Conservation (phyloP, 2,888 invertebrate species). For the Dicranocentrus wangi region DNA sequence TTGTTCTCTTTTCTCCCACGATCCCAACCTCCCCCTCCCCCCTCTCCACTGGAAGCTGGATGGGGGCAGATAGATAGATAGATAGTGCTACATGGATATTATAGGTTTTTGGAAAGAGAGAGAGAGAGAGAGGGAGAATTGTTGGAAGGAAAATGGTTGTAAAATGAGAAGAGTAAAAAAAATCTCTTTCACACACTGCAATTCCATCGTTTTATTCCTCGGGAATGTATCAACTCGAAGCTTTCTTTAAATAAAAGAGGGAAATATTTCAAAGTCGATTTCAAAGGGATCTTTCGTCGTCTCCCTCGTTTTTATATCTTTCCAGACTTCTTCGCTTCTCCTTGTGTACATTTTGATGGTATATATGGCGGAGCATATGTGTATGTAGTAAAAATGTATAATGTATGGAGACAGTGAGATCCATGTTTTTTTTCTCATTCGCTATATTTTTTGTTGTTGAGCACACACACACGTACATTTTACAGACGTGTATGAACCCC, state of each 20-base stretch:
- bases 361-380: not conserved
- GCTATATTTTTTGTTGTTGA: constrained; percentile 5
- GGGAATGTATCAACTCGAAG: constrained; percentile 15
- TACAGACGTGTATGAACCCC: no score
- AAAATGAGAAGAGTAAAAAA: constrained; percentile 11
- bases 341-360: not conserved
- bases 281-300: constrained; percentile 41
- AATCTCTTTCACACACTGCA: constrained; percentile 38
- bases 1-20: not conserved
- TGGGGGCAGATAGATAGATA: not conserved
- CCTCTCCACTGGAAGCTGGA: not conserved
- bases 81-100: no score
- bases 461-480: not conserved
- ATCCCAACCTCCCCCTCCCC: not conserved
- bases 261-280: constrained; percentile 52
- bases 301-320: constrained; percentile 29
- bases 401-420: constrained; percentile 12
- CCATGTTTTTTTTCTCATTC: constrained; percentile 17
- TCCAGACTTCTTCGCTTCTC: constrained; percentile 24
- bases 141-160: not conserved
- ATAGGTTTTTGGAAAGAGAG: not conserved
- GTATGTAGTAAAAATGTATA: constrained; percentile 16
- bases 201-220: constrained; percentile 37
- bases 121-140: not conserved
- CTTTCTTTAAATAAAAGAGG: constrained; percentile 42